These are phyloP conservation scores for Cervus canadensis DNA, from an alignment of 2,113 vertebrate genomes.

Conservation along the genomic window DNA sequence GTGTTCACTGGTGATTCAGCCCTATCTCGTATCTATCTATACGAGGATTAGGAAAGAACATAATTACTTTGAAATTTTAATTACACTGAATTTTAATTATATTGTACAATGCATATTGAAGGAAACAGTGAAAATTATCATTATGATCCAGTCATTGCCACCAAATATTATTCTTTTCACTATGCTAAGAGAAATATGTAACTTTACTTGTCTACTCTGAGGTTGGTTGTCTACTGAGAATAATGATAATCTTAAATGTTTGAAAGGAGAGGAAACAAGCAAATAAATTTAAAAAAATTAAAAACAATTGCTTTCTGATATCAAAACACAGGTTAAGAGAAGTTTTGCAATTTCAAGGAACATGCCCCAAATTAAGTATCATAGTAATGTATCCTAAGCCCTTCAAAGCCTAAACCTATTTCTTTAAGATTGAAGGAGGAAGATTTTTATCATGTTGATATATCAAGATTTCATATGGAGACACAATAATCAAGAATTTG, in stretches of 20 bases:
- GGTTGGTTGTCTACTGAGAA: background rate
- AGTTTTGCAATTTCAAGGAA: background rate
- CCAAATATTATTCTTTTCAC: background rate
- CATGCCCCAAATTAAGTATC: background rate
- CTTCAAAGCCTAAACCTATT: background rate
- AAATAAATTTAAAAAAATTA: background rate
- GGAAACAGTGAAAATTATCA: background rate
- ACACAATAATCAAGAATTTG: background rate
- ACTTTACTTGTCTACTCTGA: background rate
- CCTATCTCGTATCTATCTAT: background rate
- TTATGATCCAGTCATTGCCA: background rate
- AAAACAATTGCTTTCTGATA: background rate
- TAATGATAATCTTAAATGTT: background rate
- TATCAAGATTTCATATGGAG: background rate
- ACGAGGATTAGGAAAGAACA: background rate
- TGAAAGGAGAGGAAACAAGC: background rate
- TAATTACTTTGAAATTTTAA: background rate
- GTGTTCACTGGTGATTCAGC: background rate
- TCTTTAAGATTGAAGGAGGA: background rate
- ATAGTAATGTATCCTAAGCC: background rate
- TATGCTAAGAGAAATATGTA: background rate
- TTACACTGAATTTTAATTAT: background rate
- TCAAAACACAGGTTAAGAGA: background rate
- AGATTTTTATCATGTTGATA: background rate
- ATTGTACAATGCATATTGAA: background rate